Evolutionary conservation across 2,888 invertebrate species (phyloP), one percentile per base, ranked within the genome.

Genomic region (Mamestra brassicae): DNA sequence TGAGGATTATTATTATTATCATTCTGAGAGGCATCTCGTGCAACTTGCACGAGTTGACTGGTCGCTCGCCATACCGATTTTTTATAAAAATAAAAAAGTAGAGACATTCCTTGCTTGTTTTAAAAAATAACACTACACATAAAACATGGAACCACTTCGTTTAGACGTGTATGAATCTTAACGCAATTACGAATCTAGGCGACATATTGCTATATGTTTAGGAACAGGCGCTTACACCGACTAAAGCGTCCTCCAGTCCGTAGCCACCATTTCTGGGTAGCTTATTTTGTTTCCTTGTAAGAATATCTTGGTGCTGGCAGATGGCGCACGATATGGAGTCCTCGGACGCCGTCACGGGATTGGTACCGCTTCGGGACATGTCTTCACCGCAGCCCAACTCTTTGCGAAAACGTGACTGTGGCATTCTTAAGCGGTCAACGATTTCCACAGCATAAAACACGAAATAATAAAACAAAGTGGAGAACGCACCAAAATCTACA

Each of bases 201-300:
- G 42, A 66, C 36, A 26, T 42, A 36, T 70, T 58, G 71, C 70
- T 74, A 66, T 68, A 63, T 26, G 15, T 52, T 69, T 71, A 55
- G 36, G 11, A 6, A 7, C 26, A 85, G 78, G 78, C 80, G 45
- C 95, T 93, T 89, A 95, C 96, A 83, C 94, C 90, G 81, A 96
- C 92, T 83, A 96, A 90, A 34, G 96, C 95, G 81, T 94, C 95
- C 80, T 96, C 95, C 87, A 96, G 90, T 72, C 95, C 96, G 78
- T 93, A 92, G 15, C 96, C 94, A 64, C 96, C 75, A 73, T 76
- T 92, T 89, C 92, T 94, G 11, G 96, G 94, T 88, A 94, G 87
- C 81, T 91, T 93, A 83, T 89, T 90, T 84, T 90, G 94, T 84
- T 84, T 92, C 71, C 89, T n/a, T 73, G 86, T 86, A 55, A 82